Evolutionary conservation across 1,140 invertebrate species (phyloP), one percentile per base, ranked within the genome.

Genomic region (Helicoverpa armigera): DNA sequence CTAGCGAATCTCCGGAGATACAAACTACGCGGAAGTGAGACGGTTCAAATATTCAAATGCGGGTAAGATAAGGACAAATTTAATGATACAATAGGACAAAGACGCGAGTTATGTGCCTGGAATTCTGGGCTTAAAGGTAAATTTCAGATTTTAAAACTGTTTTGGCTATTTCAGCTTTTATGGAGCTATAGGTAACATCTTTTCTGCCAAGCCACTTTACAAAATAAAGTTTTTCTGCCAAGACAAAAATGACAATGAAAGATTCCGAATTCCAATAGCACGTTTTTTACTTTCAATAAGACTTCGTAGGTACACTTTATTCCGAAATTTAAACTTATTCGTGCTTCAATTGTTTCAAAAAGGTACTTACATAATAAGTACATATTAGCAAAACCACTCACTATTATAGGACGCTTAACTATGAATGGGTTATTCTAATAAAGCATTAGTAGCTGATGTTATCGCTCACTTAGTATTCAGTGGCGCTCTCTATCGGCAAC

Each of bases 391-490:
- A 70, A 79, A 70, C 13, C 10, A 51, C 48, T 70, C 60, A n/a
- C 50, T 58, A 56, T 79, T 29, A 70, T 43, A 2, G 12, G 13
- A 29, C 9, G 4, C 48, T 18, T 10, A 43, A 14, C 56, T 54
- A 54, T 56, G 67, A 61, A 70, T 72, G 29, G 18, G 16, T 56
- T 82, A 82, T 61, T 74, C 69, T 79, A 73, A 63, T 74, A 85
- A 88, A 80, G 79, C 82, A 72, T 74, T 85, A 87, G 82, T 86
- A 83, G 58, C 82, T 83, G 92, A 92, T 92, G 70, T 81, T 88
- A 93, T 92, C 91, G 56, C 14, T 58, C 73, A 80, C 77, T 92
- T 88, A 75, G 89, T 92, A 94, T 94, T 88, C 91, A 88, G 35
- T 81, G 77, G 73, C 61, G 85, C 61, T 69, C 70, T 69, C 67